Conservation (phyloP, 2,113 vertebrate genomes). For the Baryphthengus martii region DNA sequence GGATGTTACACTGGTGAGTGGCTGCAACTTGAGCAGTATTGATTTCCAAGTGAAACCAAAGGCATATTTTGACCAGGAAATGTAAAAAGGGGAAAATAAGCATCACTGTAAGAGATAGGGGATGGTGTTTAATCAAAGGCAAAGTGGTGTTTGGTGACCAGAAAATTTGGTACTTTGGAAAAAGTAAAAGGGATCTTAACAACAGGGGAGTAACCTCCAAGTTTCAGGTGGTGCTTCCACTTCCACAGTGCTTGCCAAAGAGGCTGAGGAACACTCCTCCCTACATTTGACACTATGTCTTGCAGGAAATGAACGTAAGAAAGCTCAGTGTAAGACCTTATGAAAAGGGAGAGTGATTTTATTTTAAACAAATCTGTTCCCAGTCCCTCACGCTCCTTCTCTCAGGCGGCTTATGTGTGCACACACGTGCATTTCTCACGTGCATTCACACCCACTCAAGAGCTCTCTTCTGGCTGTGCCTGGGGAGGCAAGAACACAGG, state of each 20-base stretch:
- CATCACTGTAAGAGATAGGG: not conserved
- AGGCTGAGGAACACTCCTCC: not conserved
- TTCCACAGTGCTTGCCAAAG: not conserved
- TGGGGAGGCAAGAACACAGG: not conserved
- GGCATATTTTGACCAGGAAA: not conserved
- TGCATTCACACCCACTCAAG: not conserved
- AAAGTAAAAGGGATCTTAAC: not conserved
- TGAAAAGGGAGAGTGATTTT: not conserved
- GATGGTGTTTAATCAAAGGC: not conserved
- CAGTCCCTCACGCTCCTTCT: not conserved
- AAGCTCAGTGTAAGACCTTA: not conserved
- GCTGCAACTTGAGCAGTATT: not conserved
- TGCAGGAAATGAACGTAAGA: not conserved
- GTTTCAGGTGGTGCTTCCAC: not conserved
- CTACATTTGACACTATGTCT: not conserved
- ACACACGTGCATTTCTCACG: rapidly evolving
- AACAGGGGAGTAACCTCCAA: not conserved
- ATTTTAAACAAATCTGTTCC: not conserved
- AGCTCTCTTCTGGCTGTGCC: not conserved
- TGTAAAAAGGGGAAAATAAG: not conserved
- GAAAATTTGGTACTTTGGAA: not conserved
- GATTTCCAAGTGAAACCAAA: not conserved
- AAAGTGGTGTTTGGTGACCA: not conserved
- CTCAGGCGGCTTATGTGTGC: not conserved
- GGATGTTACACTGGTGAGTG: not conserved